phyloP scores from a whole-genome alignment of 2,113 vertebrate species.

The Bubalus kerabau region DNA sequence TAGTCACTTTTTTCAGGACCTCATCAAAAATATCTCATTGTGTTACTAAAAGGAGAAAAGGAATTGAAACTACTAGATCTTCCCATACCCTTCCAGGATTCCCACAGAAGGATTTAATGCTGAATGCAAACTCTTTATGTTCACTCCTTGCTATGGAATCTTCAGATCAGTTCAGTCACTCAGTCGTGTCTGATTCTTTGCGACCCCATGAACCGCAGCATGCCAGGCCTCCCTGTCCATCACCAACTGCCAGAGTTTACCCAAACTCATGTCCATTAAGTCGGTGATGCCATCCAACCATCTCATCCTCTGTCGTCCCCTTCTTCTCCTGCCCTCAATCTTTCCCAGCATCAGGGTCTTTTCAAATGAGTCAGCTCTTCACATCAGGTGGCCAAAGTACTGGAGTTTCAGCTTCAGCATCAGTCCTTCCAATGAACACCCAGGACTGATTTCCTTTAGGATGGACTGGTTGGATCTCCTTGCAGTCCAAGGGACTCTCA shows the following conservation, averaged over 20 bases:
- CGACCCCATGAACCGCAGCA: neutral
- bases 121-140: neutral
- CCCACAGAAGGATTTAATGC: neutral
- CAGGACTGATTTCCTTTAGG: no score
- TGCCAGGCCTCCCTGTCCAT: neutral
- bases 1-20: neutral
- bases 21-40: neutral
- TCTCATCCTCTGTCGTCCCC: rapidly evolving
- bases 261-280: neutral
- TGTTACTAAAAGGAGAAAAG: neutral
- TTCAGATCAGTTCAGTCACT: neutral
- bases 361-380: no score
- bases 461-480: no score
- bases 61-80: neutral
- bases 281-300: neutral
- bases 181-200: neutral
- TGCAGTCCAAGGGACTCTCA: no score
- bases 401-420: no score
- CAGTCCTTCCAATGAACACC: no score
- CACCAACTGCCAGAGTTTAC: neutral
- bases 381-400: no score
- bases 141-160: neutral
- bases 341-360: no score
- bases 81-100: neutral
- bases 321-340: neutral